These are phyloP conservation scores for Heliconius himera DNA, from an alignment of 1,140 invertebrate genomes.

Conservation along the genomic window DNA sequence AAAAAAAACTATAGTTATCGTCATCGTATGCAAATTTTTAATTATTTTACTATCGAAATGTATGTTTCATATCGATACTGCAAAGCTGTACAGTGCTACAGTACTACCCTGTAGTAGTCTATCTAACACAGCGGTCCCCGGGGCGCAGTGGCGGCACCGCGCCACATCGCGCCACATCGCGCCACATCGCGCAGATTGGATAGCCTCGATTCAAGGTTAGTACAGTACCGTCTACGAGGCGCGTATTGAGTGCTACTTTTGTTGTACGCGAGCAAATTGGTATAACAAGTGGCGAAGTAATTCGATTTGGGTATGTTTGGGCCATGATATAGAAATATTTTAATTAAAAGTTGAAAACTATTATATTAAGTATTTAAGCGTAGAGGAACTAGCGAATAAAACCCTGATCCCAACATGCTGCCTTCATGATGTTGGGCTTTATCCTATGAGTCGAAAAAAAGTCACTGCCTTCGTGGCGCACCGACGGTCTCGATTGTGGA, in stretches of 20 bases:
- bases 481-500: too few species aligned
- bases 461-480: too few species aligned
- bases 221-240: neutral
- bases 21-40: too few species aligned
- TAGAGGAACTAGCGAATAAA: too few species aligned
- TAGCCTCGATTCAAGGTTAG: constrained; percentile 16
- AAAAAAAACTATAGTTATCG: too few species aligned
- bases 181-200: constrained; percentile 52
- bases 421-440: too few species aligned
- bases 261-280: neutral
- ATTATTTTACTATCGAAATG: neutral
- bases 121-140: constrained; percentile 34
- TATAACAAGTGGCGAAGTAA: neutral
- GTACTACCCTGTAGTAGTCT: neutral
- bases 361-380: too few species aligned
- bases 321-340: too few species aligned
- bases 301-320: neutral
- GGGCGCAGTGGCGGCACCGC: constrained; percentile 37
- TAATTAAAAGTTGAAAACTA: too few species aligned
- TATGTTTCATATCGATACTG: constrained; percentile 6
- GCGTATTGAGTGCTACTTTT: neutral
- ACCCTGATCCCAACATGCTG: too few species aligned
- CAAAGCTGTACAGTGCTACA: neutral
- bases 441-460: too few species aligned
- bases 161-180: constrained; percentile 42